Evolutionary conservation across 2,113 vertebrate species (phyloP).

Genomic region (Chauna torquata): DNA sequence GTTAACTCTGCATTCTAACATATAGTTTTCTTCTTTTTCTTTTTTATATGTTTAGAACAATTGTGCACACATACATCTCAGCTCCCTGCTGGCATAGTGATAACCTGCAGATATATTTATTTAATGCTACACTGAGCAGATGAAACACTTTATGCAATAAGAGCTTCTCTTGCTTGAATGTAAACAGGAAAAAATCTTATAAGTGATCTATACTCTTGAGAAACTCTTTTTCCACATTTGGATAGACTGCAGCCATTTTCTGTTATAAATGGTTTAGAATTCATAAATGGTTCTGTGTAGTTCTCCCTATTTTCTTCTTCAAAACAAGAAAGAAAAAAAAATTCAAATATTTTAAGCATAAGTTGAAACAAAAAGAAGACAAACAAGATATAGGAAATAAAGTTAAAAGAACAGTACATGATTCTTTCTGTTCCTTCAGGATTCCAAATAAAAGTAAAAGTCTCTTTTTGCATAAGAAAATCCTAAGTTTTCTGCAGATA

Average conservation of each 20-base stretch:
- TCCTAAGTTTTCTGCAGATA: neutral
- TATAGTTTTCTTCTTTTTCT: neutral
- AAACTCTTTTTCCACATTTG: neutral
- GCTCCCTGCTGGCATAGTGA: neutral
- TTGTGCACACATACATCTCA: neutral
- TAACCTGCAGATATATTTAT: conserved; percentile 54
- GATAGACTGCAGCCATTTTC: conserved; percentile 6
- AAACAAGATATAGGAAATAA: neutral
- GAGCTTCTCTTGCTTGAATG: neutral
- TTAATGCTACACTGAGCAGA: conserved; percentile 64
- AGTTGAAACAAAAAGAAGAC: neutral
- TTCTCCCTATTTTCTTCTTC: neutral
- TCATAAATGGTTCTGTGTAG: neutral
- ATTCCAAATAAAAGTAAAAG: neutral
- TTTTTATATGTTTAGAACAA: neutral
- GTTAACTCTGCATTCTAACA: neutral
- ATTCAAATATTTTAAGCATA: neutral
- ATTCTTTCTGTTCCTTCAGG: neutral
- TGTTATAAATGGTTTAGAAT: conserved; percentile 2
- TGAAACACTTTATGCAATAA: conserved; percentile 27
- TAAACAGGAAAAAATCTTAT: conserved; percentile 22
- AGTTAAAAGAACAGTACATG: neutral
- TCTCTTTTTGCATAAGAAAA: neutral
- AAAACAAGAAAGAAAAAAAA: neutral
- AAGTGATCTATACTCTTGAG: conserved; percentile 13